These are phyloP conservation scores for Paracentrotus lividus DNA, from an alignment of 53 echinoderm and acorn worm species.

Conservation along the genomic window DNA sequence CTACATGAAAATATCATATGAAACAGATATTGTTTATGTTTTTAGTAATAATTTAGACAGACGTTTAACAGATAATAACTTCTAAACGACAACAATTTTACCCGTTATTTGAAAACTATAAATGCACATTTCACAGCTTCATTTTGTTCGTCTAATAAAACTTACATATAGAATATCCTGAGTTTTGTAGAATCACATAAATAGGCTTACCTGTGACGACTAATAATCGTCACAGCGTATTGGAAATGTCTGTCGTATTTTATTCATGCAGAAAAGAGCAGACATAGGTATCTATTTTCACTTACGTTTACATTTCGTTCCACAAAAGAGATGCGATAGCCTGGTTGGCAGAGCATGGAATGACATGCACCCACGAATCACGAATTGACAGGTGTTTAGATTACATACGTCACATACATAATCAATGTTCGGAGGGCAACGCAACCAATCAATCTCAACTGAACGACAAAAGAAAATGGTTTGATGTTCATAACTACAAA, in stretches of 20 bases:
- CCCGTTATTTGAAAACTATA: too few species aligned
- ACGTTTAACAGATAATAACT: too few species aligned
- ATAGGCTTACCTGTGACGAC: not conserved
- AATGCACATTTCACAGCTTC: too few species aligned
- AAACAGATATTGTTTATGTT: too few species aligned
- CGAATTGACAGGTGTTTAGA: not conserved
- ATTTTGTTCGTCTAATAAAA: too few species aligned
- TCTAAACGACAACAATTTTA: too few species aligned
- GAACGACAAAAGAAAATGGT: not conserved
- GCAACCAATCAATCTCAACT: not conserved
- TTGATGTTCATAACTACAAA: not conserved
- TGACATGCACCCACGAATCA: not conserved
- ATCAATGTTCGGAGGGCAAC: constrained; percentile 3
- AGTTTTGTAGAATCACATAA: too few species aligned
- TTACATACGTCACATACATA: constrained; percentile 3
- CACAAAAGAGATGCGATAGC: not conserved
- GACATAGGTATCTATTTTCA: constrained; percentile 1
- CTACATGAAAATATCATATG: too few species aligned
- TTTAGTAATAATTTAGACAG: too few species aligned
- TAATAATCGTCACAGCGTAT: not conserved
- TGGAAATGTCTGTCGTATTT: not conserved
- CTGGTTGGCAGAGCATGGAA: constrained; percentile 5
- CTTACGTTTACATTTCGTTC: constrained; percentile 31
- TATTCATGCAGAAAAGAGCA: constrained; percentile 9
- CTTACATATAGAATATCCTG: too few species aligned